phyloP scores from a whole-genome alignment of 2,113 vertebrate species.

The Tragulus kanchil region DNA sequence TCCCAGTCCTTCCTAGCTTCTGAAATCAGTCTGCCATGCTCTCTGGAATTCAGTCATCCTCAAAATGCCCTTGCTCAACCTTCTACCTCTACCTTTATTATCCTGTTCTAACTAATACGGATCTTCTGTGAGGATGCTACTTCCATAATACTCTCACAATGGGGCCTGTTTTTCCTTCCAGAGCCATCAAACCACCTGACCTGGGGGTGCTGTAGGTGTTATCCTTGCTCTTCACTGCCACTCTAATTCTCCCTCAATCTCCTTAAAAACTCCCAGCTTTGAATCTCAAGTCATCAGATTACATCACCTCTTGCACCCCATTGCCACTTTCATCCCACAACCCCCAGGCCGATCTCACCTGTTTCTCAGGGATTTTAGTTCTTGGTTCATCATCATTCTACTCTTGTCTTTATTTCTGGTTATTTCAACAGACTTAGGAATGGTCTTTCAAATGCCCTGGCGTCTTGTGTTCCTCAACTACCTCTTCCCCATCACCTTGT shows the following conservation, averaged over 20 bases:
- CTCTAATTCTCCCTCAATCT: neutral
- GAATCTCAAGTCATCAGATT: neutral
- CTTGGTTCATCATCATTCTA: neutral
- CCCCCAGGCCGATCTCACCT: neutral
- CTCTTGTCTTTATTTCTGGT: neutral
- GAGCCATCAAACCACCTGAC: neutral
- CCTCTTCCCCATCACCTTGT: neutral
- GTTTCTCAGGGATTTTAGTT: neutral
- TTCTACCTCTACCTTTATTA: neutral
- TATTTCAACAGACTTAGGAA: neutral
- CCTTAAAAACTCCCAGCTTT: neutral
- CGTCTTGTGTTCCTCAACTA: neutral
- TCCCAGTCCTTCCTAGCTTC: neutral
- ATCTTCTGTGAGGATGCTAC: neutral
- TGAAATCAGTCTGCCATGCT: neutral
- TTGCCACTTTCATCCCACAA: neutral
- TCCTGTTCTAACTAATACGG: neutral
- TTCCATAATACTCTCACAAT: neutral
- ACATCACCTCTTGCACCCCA: neutral
- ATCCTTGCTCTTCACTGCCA: neutral
- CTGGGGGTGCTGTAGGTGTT: rapidly evolving
- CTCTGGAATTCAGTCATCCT: neutral
- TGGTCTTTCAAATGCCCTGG: neutral
- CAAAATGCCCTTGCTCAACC: neutral
- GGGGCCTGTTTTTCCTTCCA: neutral